A percentile compares a stretch with the other conserved stretches of the same genome.
These are phyloP conservation scores for Siniperca obscura DNA, from an alignment of 2,797 vertebrate species.

Conservation along the genomic window DNA sequence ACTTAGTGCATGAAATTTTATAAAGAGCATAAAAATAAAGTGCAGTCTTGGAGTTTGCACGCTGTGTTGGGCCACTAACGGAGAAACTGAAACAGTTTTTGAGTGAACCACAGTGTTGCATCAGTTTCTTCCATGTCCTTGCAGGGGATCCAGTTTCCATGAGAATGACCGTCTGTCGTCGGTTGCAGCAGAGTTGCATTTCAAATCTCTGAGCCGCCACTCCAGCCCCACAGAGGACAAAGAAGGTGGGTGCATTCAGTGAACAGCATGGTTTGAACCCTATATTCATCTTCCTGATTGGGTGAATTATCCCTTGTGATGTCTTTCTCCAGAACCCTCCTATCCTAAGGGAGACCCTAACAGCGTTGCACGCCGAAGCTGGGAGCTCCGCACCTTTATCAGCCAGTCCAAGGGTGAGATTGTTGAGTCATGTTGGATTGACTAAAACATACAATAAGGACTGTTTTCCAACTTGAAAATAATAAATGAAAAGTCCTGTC, in stretches of 20 bases:
- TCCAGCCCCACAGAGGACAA: constrained; percentile 98
- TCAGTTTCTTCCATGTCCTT: constrained; percentile 37
- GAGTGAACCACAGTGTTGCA: constrained; percentile 26
- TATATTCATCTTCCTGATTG: not conserved
- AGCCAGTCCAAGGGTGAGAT: constrained; percentile 93
- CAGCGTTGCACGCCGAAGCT: constrained; percentile 89
- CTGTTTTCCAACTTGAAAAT: not conserved
- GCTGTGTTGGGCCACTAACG: not conserved
- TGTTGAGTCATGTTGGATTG: not conserved
- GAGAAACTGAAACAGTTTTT: constrained; percentile 19
- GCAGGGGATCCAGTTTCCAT: constrained; percentile 93
- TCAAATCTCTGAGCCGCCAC: constrained; percentile 97
- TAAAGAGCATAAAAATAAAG: constrained; percentile 18
- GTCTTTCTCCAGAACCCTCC: constrained; percentile 86
- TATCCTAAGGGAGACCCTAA: constrained; percentile 93
- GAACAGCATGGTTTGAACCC: not conserved
- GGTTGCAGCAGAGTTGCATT: constrained; percentile 93
- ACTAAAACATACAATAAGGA: not conserved
- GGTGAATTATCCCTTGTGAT: not conserved
- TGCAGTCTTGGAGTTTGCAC: not conserved
- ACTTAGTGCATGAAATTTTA: constrained; percentile 1
- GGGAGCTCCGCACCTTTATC: constrained; percentile 95
- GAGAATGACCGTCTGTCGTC: constrained; percentile 97
- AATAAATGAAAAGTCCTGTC: not conserved
- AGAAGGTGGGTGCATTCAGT: constrained; percentile 86